These are phyloP conservation scores for Baccha elongata DNA, from an alignment of 2,888 invertebrate species.

Conservation along the genomic window DNA sequence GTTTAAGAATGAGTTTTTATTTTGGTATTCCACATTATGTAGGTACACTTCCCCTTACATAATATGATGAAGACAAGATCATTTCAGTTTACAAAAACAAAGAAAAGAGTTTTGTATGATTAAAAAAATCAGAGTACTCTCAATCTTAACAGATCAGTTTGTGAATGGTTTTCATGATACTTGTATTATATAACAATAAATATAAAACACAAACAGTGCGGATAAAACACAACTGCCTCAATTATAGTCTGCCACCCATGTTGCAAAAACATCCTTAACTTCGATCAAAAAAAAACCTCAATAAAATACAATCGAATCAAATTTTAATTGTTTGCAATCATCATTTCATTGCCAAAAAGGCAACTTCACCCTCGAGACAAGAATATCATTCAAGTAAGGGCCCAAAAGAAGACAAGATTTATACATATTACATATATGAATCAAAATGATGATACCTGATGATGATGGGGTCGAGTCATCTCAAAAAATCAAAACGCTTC, in stretches of 20 bases:
- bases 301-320: conserved; percentile 58
- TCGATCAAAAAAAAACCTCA: conserved; percentile 12
- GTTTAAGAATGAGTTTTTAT: too few relatives aligned
- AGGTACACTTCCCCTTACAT: too few relatives aligned
- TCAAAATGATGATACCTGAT: conserved; percentile 16
- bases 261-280: conserved; percentile 23
- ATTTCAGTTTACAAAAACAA: too few relatives aligned
- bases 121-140: too few relatives aligned
- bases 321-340: conserved; percentile 69
- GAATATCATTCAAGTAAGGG: neutral
- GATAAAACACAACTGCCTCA: neutral
- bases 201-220: too few relatives aligned
- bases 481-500: conserved; percentile 47
- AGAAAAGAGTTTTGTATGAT: too few relatives aligned
- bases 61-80: too few relatives aligned
- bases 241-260: conserved; percentile 45
- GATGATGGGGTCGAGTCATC: neutral
- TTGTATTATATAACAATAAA: too few relatives aligned
- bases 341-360: conserved; percentile 69
- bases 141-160: too few relatives aligned
- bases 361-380: conserved; percentile 52
- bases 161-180: too few relatives aligned
- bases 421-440: neutral
- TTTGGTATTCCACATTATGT: too few relatives aligned
- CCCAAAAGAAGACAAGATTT: conserved; percentile 21